Evolutionary conservation across 1,140 invertebrate species (phyloP).

Genomic region (Cydia pomonella): DNA sequence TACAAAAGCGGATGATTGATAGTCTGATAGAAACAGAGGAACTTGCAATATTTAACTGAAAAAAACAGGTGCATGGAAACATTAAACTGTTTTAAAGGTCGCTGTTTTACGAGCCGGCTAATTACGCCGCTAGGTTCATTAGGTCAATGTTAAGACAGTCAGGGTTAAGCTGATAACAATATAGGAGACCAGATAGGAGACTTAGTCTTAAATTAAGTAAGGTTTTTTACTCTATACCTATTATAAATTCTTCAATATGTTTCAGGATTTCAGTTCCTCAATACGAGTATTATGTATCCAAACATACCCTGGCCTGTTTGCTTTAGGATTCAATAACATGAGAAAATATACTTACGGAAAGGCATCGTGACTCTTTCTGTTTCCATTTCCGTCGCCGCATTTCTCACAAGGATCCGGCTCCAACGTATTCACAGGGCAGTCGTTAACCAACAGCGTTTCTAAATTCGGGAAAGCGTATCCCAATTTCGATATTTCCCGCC

Average conservation of each 20-base stretch:
- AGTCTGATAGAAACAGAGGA: too few relatives aligned
- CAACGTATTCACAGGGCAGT: conserved; percentile 88
- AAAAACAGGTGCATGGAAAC: background rate
- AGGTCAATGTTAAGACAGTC: conserved; percentile 53
- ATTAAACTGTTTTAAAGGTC: conserved; percentile 6
- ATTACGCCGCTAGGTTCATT: conserved; percentile 45
- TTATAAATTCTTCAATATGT: too few relatives aligned
- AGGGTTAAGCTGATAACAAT: conserved; percentile 12
- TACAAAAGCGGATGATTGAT: too few relatives aligned
- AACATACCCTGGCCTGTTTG: too few relatives aligned
- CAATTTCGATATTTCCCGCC: conserved; percentile 91
- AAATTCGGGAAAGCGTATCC: conserved; percentile 92
- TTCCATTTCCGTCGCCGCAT: conserved; percentile 68
- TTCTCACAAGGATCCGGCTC: conserved; percentile 77
- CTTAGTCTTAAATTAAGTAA: background rate
- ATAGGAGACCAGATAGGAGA: background rate
- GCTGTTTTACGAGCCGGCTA: background rate
- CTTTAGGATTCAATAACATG: background rate
- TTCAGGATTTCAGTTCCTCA: too few relatives aligned
- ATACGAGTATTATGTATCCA: too few relatives aligned
- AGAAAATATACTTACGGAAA: conserved; percentile 61
- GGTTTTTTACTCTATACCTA: too few relatives aligned
- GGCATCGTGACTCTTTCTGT: conserved; percentile 71
- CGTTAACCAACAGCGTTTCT: conserved; percentile 91
- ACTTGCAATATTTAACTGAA: too few relatives aligned